These are phyloP conservation scores for Chorisops tibialis DNA, from an alignment of 2,888 invertebrate species.

Conservation along the genomic window DNA sequence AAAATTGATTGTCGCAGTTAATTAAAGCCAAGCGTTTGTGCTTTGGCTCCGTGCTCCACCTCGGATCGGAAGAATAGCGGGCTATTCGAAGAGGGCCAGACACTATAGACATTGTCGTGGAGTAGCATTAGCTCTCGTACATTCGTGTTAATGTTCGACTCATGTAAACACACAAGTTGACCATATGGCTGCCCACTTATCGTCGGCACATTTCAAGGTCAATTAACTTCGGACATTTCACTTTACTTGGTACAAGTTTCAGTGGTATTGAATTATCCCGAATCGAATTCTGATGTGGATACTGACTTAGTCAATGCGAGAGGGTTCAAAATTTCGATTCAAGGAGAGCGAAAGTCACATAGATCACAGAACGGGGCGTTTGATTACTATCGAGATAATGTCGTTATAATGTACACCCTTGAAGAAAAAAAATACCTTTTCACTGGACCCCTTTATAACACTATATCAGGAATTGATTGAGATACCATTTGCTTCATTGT, in stretches of 20 bases:
- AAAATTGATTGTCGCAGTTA: constrained; percentile 53
- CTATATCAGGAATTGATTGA: constrained; percentile 14
- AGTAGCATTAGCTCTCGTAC: neutral
- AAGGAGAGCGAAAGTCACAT: neutral
- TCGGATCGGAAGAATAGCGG: neutral
- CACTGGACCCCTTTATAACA: neutral
- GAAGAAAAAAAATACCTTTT: constrained; percentile 6
- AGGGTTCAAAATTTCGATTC: neutral
- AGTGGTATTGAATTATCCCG: too few species aligned
- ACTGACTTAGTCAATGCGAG: neutral
- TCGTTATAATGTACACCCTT: constrained; percentile 25
- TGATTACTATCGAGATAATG: constrained; percentile 28
- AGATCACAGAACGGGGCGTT: constrained; percentile 21
- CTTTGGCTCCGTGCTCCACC: constrained; percentile 15
- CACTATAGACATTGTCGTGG: neutral
- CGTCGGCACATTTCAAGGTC: constrained; percentile 33
- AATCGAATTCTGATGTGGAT: neutral
- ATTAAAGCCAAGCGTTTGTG: constrained; percentile 43
- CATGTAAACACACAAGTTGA: constrained; percentile 32
- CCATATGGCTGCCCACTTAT: constrained; percentile 34
- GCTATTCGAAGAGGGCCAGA: neutral
- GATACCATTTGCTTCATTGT: constrained; percentile 15
- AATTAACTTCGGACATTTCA: constrained; percentile 32
- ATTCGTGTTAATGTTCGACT: constrained; percentile 21
- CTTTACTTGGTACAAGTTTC: neutral